Percentiles rank a stretch among this genome's conserved stretches.
Evolutionary conservation across 2,888 invertebrate genomes (phyloP).

Genomic region (Eilema depressum): DNA sequence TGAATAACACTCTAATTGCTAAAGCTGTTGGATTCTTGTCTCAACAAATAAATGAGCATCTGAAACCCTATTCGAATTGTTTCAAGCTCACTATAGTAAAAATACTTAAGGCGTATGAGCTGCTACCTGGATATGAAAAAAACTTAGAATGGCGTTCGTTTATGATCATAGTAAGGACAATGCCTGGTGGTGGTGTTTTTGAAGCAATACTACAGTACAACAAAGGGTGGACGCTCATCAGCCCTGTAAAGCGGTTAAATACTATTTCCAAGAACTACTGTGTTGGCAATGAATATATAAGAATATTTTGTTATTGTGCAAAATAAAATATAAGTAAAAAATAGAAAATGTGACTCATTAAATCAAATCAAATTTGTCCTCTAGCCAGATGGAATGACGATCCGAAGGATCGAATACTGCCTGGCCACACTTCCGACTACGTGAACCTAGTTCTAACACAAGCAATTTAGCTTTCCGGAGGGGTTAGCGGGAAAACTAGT

Average conservation of each 20-base stretch:
- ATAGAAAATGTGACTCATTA: background rate
- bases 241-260: constrained; percentile 30
- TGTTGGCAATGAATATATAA: constrained; percentile 13
- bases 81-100: constrained; percentile 22
- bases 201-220: constrained; percentile 21
- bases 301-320: constrained; percentile 33
- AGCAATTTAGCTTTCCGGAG: too few species aligned
- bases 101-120: constrained; percentile 28
- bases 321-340: background rate
- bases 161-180: constrained; percentile 24
- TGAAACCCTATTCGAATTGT: constrained; percentile 26
- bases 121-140: constrained; percentile 21
- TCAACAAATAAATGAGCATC: constrained; percentile 16
- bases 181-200: constrained; percentile 33
- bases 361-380: background rate
- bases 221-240: constrained; percentile 13
- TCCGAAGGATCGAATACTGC: too few species aligned
- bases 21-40: constrained; percentile 25
- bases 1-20: constrained; percentile 9
- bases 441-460: too few species aligned
- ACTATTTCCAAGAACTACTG: constrained; percentile 12
- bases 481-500: too few species aligned
- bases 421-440: too few species aligned
- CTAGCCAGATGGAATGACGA: too few species aligned
- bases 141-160: constrained; percentile 27